Conservation (phyloP, 1,140 invertebrate species). For the Drosophila aff. region DNA sequence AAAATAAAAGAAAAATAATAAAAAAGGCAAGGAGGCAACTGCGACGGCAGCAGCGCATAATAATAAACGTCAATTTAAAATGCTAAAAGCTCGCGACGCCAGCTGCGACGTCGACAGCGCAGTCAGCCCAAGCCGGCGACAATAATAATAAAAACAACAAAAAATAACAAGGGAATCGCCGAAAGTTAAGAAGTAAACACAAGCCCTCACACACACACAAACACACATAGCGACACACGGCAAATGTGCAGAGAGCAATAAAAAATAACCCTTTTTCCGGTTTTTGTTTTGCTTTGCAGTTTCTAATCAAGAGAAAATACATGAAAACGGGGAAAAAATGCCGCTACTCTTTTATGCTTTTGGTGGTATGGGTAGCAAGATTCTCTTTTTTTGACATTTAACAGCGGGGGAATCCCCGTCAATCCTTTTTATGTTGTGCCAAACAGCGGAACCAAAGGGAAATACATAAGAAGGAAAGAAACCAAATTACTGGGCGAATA, state of each 20-base stretch:
- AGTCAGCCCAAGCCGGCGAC: constrained; percentile 68
- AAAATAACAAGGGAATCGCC: constrained; percentile 66
- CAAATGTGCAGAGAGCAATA: constrained; percentile 67
- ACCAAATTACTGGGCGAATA: constrained; percentile 3
- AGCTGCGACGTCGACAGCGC: constrained; percentile 42
- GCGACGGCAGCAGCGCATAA: constrained; percentile 62
- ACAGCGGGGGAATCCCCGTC: constrained; percentile 23
- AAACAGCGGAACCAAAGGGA: constrained; percentile 24
- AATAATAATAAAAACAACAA: constrained; percentile 70
- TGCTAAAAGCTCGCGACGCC: constrained; percentile 68
- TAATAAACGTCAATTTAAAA: constrained; percentile 84
- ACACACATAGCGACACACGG: constrained; percentile 43
- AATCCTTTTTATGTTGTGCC: constrained; percentile 49
- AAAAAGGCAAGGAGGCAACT: constrained; percentile 24
- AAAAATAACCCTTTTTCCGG: constrained; percentile 83
- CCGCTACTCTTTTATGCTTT: constrained; percentile 38
- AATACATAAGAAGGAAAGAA: background rate
- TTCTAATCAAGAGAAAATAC: constrained; percentile 80
- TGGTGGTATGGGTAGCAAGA: constrained; percentile 25
- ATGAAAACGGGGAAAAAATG: constrained; percentile 56
- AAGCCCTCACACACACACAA: constrained; percentile 32
- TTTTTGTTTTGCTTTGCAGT: constrained; percentile 82
- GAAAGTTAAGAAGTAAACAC: constrained; percentile 81
- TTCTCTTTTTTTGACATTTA: constrained; percentile 56
- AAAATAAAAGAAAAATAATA: constrained; percentile 50